Evolutionary conservation across 2,797 vertebrate genomes (phyloP).

Genomic region (Etheostoma perlongum): DNA sequence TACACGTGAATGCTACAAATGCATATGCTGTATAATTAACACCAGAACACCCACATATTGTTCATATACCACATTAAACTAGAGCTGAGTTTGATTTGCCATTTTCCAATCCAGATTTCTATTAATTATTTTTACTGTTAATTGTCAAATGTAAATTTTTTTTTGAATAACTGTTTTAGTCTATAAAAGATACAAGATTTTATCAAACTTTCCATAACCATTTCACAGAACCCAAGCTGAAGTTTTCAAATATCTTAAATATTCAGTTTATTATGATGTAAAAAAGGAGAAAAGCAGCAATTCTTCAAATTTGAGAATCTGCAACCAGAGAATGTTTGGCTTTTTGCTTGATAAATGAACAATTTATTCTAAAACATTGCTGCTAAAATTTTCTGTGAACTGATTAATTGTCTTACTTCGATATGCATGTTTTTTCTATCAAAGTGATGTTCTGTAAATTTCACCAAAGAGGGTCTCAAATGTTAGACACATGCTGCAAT

Average conservation of each 20-base stretch:
- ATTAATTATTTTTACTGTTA: not conserved
- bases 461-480: not conserved
- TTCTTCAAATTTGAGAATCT: not conserved
- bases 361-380: not conserved
- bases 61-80: not conserved
- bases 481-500: not conserved
- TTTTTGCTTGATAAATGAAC: not conserved
- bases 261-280: too few species aligned
- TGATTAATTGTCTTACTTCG: too few species aligned
- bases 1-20: not conserved
- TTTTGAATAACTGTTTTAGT: too few species aligned
- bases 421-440: too few species aligned
- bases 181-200: too few species aligned
- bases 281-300: not conserved
- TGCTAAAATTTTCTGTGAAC: too few species aligned
- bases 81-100: not conserved
- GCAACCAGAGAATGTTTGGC: not conserved
- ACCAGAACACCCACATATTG: not conserved
- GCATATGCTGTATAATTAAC: not conserved
- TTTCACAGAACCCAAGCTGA: not conserved
- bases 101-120: not conserved
- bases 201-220: too few species aligned
- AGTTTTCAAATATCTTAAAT: not conserved
- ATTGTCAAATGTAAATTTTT: not conserved
- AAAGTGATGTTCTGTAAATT: too few species aligned